Percentiles rank a stretch among this genome's conserved stretches.
phyloP scores from a whole-genome alignment of 53 echinoderm and acorn worm genomes.

The Mesocentrotus franciscanus region DNA sequence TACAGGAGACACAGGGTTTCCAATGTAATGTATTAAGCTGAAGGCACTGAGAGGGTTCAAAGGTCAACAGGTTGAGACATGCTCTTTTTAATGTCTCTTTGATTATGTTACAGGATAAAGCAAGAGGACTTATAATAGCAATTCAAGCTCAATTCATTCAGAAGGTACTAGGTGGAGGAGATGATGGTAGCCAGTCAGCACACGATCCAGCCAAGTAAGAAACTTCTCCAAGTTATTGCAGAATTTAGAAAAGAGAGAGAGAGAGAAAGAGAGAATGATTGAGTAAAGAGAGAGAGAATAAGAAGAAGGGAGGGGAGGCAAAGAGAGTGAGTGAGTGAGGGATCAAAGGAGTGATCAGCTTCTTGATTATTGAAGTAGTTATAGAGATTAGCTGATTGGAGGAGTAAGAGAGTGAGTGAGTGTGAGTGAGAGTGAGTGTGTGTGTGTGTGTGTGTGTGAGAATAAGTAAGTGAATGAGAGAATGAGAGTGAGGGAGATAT shows the following conservation, averaged over 20 bases:
- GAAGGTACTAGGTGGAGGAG: conserved; percentile 15
- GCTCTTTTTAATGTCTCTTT: not conserved
- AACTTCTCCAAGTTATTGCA: not conserved
- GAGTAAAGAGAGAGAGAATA: too few relatives aligned
- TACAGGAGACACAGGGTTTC: too few relatives aligned
- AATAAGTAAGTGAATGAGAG: not conserved
- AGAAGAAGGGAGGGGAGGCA: too few relatives aligned
- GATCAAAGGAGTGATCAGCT: too few relatives aligned
- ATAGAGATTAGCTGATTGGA: too few relatives aligned
- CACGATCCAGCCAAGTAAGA: conserved; percentile 55
- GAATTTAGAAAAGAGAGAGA: too few relatives aligned
- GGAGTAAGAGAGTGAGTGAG: not conserved
- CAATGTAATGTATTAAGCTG: too few relatives aligned
- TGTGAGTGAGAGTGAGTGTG: not conserved
- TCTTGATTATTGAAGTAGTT: too few relatives aligned
- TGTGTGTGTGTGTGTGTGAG: not conserved
- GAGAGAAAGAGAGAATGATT: too few relatives aligned
- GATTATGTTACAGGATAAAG: conserved; percentile 38
- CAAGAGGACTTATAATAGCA: conserved; percentile 58
- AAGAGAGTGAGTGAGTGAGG: too few relatives aligned
- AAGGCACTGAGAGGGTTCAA: too few relatives aligned
- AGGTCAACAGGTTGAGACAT: too few relatives aligned
- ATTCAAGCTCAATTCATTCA: conserved; percentile 63
- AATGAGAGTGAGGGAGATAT: not conserved
- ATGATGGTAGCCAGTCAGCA: not conserved